phyloP scores from a whole-genome alignment of 2,888 invertebrate genomes.

The Melanostoma mellinum region DNA sequence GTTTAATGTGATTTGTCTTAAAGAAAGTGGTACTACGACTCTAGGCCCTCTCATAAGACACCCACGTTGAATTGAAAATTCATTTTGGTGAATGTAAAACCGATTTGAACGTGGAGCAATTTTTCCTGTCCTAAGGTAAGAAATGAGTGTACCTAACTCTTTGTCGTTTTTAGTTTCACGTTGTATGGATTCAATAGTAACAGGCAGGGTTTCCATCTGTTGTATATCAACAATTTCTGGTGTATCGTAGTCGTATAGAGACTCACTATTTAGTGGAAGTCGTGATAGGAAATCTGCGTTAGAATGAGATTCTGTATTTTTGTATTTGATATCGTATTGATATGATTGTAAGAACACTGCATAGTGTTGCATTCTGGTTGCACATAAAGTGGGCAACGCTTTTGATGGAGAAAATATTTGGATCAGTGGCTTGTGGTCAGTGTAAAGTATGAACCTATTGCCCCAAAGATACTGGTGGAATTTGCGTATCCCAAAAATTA shows the following conservation, averaged over 20 bases:
- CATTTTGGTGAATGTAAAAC: background rate
- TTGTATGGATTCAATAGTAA: background rate
- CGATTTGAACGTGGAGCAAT: no score
- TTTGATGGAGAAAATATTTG: constrained; percentile 10
- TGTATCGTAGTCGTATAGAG: constrained; percentile 2
- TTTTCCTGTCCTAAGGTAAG: no score
- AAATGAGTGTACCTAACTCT: no score
- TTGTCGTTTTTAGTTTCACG: no score
- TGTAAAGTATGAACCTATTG: constrained; percentile 2
- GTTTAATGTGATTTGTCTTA: background rate
- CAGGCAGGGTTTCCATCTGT: background rate
- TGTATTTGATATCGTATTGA: constrained; percentile 11
- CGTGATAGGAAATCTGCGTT: constrained; percentile 8
- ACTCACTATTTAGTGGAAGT: constrained; percentile 3
- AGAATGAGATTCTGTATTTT: constrained; percentile 7
- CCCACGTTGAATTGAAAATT: constrained; percentile 11
- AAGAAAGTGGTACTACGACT: background rate
- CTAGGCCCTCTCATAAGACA: constrained; percentile 2
- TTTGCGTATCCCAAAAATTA: constrained; percentile 7
- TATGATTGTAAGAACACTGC: constrained; percentile 6
- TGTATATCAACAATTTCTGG: constrained; percentile 19
- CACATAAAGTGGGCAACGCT: background rate
- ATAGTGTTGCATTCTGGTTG: constrained; percentile 20
- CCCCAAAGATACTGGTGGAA: constrained; percentile 12
- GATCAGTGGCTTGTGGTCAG: constrained; percentile 3